Evolutionary conservation across 2,113 vertebrate genomes (phyloP).

Genomic region (Monarcha castaneiventris): DNA sequence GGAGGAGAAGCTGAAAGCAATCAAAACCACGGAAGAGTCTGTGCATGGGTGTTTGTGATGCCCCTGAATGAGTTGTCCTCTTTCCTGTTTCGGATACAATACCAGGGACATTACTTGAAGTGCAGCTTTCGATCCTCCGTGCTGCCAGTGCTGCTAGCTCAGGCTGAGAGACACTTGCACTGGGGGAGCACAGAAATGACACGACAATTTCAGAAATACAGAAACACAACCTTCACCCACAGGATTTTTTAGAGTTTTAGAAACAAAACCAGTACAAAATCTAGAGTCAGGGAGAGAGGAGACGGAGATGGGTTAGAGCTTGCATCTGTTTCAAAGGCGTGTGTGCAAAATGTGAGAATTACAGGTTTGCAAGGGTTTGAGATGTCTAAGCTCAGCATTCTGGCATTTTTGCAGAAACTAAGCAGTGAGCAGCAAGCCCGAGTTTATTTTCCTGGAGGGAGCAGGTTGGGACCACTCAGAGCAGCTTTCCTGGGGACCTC

Average conservation of each 20-base stretch:
- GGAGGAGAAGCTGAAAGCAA: neutral
- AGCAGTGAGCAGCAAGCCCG: neutral
- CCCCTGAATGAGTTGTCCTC: neutral
- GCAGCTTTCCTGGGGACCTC: neutral
- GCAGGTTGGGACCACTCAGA: neutral
- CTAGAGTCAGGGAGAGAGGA: neutral
- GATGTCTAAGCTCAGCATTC: neutral
- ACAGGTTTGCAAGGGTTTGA: neutral
- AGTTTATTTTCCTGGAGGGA: neutral
- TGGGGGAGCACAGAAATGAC: conserved; percentile 20
- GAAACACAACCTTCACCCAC: neutral
- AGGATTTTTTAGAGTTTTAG: neutral
- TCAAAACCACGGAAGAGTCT: neutral
- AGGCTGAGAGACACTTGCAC: conserved; percentile 28
- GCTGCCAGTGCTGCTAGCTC: neutral
- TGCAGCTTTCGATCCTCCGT: neutral
- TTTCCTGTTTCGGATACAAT: neutral
- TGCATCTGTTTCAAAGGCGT: neutral
- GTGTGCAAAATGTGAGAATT: neutral
- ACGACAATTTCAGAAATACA: neutral
- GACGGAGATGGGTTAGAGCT: rapidly evolving
- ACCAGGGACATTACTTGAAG: neutral
- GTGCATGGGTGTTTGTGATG: neutral
- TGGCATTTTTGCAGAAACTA: neutral
- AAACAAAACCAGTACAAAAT: neutral